Evolutionary conservation across 2,888 invertebrate species (phyloP).

Genomic region (Troglohyphantes excavatus): DNA sequence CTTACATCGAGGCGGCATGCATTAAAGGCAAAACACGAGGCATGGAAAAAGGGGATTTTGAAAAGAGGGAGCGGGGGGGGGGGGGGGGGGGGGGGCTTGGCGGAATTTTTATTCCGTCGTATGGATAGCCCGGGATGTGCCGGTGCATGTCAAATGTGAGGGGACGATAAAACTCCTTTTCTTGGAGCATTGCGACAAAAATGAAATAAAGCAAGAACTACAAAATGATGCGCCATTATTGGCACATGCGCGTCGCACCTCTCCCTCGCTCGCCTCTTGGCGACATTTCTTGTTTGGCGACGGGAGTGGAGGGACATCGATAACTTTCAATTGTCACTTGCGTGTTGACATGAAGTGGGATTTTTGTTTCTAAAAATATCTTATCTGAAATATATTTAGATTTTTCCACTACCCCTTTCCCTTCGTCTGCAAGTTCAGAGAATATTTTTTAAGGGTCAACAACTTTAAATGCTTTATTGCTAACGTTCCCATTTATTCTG

Average conservation of each 20-base stretch:
- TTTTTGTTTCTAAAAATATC: too few species aligned
- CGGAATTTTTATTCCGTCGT: conserved; percentile 77
- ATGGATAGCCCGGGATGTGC: conserved; percentile 64
- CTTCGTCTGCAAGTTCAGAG: too few species aligned
- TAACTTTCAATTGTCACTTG: too few species aligned
- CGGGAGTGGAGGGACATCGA: not conserved
- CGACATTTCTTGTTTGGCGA: conserved; percentile 45
- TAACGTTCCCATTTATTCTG: too few species aligned
- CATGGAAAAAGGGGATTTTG: conserved; percentile 72
- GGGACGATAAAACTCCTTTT: conserved; percentile 75
- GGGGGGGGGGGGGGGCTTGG: conserved; percentile 49
- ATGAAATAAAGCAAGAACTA: conserved; percentile 79
- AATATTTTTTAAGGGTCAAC: too few species aligned
- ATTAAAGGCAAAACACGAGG: conserved; percentile 77
- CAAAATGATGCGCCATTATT: conserved; percentile 79
- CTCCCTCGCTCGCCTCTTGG: conserved; percentile 40
- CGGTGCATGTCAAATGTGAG: conserved; percentile 77
- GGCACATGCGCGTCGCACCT: conserved; percentile 77
- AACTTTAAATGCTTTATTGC: too few species aligned
- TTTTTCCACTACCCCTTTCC: too few species aligned
- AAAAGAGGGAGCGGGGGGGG: conserved; percentile 53
- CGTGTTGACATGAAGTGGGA: too few species aligned
- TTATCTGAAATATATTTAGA: too few species aligned
- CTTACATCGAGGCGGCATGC: conserved; percentile 77
- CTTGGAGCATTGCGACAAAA: conserved; percentile 78